These are phyloP conservation scores for Noctua comes DNA, from an alignment of 2,888 invertebrate genomes.

Conservation along the genomic window DNA sequence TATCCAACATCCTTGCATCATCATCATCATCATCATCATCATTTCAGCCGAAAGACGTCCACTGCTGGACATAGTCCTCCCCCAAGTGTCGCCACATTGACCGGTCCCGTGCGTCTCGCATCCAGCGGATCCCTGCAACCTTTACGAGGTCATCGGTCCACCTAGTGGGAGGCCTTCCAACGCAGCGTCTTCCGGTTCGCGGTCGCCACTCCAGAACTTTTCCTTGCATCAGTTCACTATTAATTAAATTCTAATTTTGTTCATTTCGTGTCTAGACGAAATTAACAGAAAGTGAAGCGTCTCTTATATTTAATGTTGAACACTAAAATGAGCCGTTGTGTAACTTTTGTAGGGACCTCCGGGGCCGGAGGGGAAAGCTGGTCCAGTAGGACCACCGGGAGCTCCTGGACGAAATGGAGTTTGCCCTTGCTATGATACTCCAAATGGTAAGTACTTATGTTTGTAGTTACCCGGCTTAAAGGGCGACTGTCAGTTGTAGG, in stretches of 20 bases:
- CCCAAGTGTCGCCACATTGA: too few relatives aligned
- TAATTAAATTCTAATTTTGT: neutral
- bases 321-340: neutral
- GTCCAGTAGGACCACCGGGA: conserved; percentile 43
- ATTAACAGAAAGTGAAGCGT: neutral
- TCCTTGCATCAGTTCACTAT: neutral
- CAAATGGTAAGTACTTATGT: conserved; percentile 3
- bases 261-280: neutral
- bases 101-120: too few relatives aligned
- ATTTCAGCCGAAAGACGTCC: too few relatives aligned
- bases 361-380: conserved; percentile 21
- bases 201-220: too few relatives aligned
- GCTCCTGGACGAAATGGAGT: conserved; percentile 27
- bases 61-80: too few relatives aligned
- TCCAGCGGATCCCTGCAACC: too few relatives aligned
- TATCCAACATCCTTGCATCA: neutral
- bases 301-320: neutral
- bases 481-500: neutral
- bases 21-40: too few relatives aligned
- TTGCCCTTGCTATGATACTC: neutral
- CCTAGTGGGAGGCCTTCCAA: too few relatives aligned
- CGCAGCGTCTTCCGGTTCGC: too few relatives aligned
- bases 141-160: too few relatives aligned
- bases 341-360: conserved; percentile 9
- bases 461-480: neutral